Evolutionary conservation across 2,888 invertebrate species (phyloP).

Genomic region (Lamproptera curius): DNA sequence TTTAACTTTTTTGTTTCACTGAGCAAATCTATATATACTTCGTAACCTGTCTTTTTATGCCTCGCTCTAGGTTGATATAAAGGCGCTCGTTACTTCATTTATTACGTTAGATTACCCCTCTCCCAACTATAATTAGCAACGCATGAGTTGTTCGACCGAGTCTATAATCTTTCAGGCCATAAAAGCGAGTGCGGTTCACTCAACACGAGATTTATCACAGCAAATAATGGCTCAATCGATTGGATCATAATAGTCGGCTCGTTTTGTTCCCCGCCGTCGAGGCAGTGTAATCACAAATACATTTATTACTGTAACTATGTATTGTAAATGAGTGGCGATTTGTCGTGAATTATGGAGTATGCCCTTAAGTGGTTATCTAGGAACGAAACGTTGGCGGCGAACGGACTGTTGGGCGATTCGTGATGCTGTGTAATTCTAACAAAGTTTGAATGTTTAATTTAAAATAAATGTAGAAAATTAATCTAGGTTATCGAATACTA

Average conservation of each 20-base stretch:
- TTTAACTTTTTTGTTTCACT: too few species aligned
- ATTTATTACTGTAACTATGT: slow-evolving; percentile 14
- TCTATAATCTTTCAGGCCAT: slow-evolving; percentile 10
- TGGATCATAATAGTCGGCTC: slow-evolving; percentile 1
- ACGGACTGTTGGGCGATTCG: too few species aligned
- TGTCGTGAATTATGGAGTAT: slow-evolving; percentile 2
- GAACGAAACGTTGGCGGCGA: too few species aligned
- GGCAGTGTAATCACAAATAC: slow-evolving; percentile 10
- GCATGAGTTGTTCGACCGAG: not conserved
- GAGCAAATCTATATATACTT: too few species aligned
- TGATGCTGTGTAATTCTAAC: too few species aligned
- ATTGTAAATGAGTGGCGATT: slow-evolving; percentile 11
- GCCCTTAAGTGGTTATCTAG: too few species aligned
- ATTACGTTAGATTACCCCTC: not conserved
- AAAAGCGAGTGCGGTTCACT: slow-evolving; percentile 1
- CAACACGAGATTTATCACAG: slow-evolving; percentile 14
- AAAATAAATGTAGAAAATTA: too few species aligned
- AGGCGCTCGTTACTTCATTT: too few species aligned
- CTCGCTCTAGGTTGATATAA: too few species aligned
- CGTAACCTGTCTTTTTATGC: too few species aligned
- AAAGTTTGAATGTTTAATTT: too few species aligned
- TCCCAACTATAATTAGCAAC: not conserved
- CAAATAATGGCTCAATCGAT: slow-evolving; percentile 18
- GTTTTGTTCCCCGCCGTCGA: slow-evolving; percentile 1
- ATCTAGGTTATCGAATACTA: too few species aligned